Base-by-base conservation (phyloP, 2,113 vertebrate species). In the Pantherophis guttatus region DNA sequence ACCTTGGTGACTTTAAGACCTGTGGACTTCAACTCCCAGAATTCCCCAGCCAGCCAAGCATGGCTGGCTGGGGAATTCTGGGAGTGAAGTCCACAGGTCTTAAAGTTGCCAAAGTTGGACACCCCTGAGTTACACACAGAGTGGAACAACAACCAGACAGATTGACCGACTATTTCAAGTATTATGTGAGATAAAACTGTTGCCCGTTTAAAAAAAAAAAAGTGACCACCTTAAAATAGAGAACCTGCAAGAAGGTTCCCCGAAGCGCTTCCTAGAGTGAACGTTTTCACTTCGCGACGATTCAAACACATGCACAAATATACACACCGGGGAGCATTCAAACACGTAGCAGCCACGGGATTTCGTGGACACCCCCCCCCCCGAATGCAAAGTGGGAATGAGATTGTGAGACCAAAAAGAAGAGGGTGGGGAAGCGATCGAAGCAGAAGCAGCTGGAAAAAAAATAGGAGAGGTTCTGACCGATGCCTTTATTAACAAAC, bases 381-480 rank as follows among this genome's bases (percentile, higher is more conserved):
- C 6, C 1, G 10, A 75, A 8, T 39, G n/a, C 70, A 8, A 75
- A 19, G n/a, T 8, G 33, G 33, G 70, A 81, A 81, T 21, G 70
- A 39, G 70, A 21, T 21, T 8, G 70, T 19, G 33, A 39, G 17
- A 39, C 70, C 70, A 33, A 70, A 70, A 57, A 50, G 24, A 24
- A 59, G 70, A 9, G 7, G 17, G 70, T 1, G 33, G 70, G 70
- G 17, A 21, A 81, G 70, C 3, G 70, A 62, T 26, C 0, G 13
- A 91, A 0, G 21, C 88, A 87, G 87, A 53, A 0, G 0, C 17
- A 86, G 95, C 85, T 8, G 90, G 11, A 89, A 9, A 12, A 0
- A 0, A 0, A 5, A 33, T 33, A 0, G n/a, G 81, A 13, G 7
- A 90, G 2, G 15, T 87, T 44, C 91, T 87, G 10, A 2, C 87